Evolutionary conservation across 2,888 invertebrate genomes (phyloP).

Genomic region (Asteroscopus sphinx): DNA sequence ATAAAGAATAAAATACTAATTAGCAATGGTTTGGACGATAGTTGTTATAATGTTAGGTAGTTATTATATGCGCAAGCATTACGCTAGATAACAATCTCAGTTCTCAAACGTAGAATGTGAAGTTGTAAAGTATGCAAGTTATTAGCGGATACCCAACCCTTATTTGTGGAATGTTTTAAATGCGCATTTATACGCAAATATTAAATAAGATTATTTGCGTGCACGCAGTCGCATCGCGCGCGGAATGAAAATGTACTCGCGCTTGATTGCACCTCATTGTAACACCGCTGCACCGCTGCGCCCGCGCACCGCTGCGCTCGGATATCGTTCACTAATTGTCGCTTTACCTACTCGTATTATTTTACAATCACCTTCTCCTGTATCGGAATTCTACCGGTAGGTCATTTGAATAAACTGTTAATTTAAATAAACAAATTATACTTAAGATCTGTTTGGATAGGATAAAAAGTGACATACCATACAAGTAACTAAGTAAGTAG

Average conservation of each 20-base stretch:
- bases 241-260: conserved; percentile 71
- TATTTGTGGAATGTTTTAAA: conserved; percentile 78
- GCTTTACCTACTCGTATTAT: conserved; percentile 51
- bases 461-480: conserved; percentile 25
- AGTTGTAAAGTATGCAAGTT: conserved; percentile 66
- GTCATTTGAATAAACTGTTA: conserved; percentile 48
- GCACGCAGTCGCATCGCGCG: conserved; percentile 64
- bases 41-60: conserved; percentile 20
- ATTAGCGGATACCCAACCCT: conserved; percentile 71
- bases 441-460: conserved; percentile 22
- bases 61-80: conserved; percentile 19
- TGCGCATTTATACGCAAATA: conserved; percentile 75
- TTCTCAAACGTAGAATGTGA: conserved; percentile 53
- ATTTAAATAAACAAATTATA: conserved; percentile 19
- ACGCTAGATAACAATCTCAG: conserved; percentile 61
- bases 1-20: conserved; percentile 39
- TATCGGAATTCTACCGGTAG: conserved; percentile 40
- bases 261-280: conserved; percentile 59
- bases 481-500: conserved; percentile 21
- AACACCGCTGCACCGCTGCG: conserved; percentile 37
- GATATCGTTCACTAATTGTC: conserved; percentile 52
- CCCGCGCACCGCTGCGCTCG: conserved; percentile 19
- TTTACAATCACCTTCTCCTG: conserved; percentile 46
- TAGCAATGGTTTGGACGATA: conserved; percentile 34
- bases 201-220: conserved; percentile 77